A percentile compares a stretch with the other conserved stretches of the same genome.
Evolutionary conservation across 2,888 invertebrate species (phyloP).

Genomic region (Lithodes maja): DNA sequence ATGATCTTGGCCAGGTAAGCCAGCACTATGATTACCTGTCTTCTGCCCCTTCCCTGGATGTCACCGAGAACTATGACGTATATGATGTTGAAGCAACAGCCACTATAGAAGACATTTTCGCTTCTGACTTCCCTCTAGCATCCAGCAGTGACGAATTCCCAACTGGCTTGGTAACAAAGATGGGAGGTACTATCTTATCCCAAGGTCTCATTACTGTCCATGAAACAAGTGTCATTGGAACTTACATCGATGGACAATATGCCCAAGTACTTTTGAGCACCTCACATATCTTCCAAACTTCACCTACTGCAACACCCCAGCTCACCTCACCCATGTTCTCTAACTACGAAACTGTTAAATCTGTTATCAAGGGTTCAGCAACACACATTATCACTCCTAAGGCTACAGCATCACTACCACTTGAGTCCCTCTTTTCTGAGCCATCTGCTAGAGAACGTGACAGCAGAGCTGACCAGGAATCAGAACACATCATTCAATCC

Average conservation of each 20-base stretch:
- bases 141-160: conserved; percentile 73
- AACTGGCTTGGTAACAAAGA: conserved; percentile 86
- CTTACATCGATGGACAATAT: conserved; percentile 88
- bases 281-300: conserved; percentile 80
- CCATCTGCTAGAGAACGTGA: conserved; percentile 26
- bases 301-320: conserved; percentile 80
- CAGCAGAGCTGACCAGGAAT: conserved; percentile 17
- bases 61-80: conserved; percentile 77
- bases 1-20: conserved; percentile 72
- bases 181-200: conserved; percentile 88
- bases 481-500: conserved; percentile 1
- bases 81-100: conserved; percentile 80
- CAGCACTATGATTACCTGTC: conserved; percentile 60
- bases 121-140: conserved; percentile 80
- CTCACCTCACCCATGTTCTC: conserved; percentile 18
- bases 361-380: conserved; percentile 69
- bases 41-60: conserved; percentile 76
- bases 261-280: conserved; percentile 90
- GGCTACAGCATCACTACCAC: conserved; percentile 74
- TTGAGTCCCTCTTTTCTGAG: conserved; percentile 77
- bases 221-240: conserved; percentile 92
- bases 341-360: conserved; percentile 65
- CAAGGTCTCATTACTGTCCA: conserved; percentile 89
- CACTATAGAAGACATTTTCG: conserved; percentile 88
- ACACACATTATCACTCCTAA: conserved; percentile 70